Base-by-base conservation (phyloP, 1,140 invertebrate species). In the Conus ventricosus region DNA sequence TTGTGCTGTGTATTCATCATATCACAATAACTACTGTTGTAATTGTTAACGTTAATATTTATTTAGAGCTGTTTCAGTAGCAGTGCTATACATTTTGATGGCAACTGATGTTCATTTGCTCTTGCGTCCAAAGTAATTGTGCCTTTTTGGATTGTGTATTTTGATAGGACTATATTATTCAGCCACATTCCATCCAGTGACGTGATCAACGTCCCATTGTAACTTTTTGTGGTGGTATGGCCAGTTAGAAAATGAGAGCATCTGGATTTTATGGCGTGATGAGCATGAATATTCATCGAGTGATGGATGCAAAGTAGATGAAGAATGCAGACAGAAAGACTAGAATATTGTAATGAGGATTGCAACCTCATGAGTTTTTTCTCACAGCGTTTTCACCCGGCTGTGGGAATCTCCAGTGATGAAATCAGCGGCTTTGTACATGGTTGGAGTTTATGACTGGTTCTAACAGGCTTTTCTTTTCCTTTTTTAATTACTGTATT, bases 171-270 rank as follows among this genome's bases (percentile, higher is more conserved):
- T 7, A 17, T 81, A 7, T 54, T 54, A 15, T 81, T 53, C 53
- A 54, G 80, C 51, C 80, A 81, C 80, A 81, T 81, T 81, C 80
- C 80, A 81, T 81, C 51, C 80, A 54, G 17, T 8, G 6, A 71
- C 17, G 20, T 71, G 67, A 71, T 71, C 23, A 20, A 71, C 67
- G 20, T 71, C 67, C 20, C 20, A 17, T 13, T n/a, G 23, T 23
- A 23, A 71, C 6, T 11, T n/a, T 63, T 20, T 71, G 67, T n/a
- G 67, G 11, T 71, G 67, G 6, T 71, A 20, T 63, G 60, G 39
- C 57, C 57, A 60, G 15, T 60, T 15, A 60, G 57, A 60, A 60
- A 60, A 60, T 11, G 15, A 60, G 57, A 60, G 57, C 1, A 15
- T 60, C 57, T 60, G 57, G 57, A 11, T 60, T 60, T 8, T 60